These are phyloP conservation scores for Pinctada fucata DNA, from an alignment of 2,888 invertebrate genomes.

Conservation along the genomic window DNA sequence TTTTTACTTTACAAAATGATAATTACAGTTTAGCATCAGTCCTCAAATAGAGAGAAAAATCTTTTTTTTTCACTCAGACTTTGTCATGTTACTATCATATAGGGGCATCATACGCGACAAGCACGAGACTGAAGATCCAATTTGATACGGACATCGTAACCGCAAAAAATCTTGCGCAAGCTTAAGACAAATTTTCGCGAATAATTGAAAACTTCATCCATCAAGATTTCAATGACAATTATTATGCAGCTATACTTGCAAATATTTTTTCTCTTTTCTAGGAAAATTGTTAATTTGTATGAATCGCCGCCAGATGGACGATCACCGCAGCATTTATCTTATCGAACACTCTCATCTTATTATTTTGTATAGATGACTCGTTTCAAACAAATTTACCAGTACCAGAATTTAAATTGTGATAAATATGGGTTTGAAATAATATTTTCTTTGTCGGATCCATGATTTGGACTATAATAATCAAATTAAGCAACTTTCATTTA, in stretches of 20 bases:
- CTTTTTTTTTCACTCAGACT: too few species aligned
- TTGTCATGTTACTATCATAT: too few species aligned
- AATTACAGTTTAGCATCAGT: too few species aligned
- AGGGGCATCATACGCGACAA: too few species aligned
- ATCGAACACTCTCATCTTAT: conserved; percentile 32
- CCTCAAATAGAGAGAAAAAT: too few species aligned
- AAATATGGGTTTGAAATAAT: conserved; percentile 33
- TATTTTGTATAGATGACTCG: conserved; percentile 25
- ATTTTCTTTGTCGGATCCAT: conserved; percentile 27
- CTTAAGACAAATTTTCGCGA: not conserved
- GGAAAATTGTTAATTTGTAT: not conserved
- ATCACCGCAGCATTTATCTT: conserved; percentile 25
- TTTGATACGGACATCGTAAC: not conserved
- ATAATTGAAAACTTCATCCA: not conserved
- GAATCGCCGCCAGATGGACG: conserved; percentile 25
- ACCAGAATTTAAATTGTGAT: conserved; percentile 23
- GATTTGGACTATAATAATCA: conserved; percentile 28
- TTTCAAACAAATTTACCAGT: conserved; percentile 30
- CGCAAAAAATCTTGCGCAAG: not conserved
- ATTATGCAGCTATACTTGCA: not conserved
- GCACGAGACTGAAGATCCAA: not conserved
- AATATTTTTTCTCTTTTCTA: not conserved
- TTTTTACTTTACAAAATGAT: too few species aligned
- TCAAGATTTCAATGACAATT: not conserved
- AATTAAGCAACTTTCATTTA: conserved; percentile 34